Percentiles rank a stretch among this genome's conserved stretches.
These are phyloP conservation scores for Taphrorychus bicolor DNA, from an alignment of 2,888 invertebrate species.

Conservation along the genomic window DNA sequence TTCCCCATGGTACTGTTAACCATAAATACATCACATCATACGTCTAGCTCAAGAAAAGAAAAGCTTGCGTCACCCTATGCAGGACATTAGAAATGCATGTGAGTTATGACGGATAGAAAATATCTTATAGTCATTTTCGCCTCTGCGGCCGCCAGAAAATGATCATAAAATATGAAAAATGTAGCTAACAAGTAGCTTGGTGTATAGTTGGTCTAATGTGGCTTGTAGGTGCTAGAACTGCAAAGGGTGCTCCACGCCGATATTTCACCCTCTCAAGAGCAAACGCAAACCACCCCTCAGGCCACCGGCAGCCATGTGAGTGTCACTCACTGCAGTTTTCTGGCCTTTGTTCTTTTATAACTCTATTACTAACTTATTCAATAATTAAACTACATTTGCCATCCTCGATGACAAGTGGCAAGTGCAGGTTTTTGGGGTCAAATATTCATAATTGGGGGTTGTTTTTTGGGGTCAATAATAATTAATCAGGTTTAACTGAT, in stretches of 20 bases:
- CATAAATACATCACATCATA: not conserved
- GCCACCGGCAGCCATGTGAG: constrained; percentile 54
- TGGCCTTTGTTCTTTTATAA: constrained; percentile 38
- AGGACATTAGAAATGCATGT: constrained; percentile 36
- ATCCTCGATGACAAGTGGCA: not conserved
- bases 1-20: too few species aligned
- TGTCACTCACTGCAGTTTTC: constrained; percentile 51
- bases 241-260: constrained; percentile 58
- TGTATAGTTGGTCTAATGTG: constrained; percentile 52
- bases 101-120: too few species aligned
- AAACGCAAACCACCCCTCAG: constrained; percentile 43
- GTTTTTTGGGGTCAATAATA: too few species aligned
- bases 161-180: not conserved
- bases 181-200: constrained; percentile 41
- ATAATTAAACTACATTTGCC: not conserved
- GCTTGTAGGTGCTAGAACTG: constrained; percentile 59
- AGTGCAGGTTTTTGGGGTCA: constrained; percentile 2
- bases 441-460: too few species aligned
- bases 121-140: too few species aligned
- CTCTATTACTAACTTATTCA: too few species aligned
- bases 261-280: constrained; percentile 53
- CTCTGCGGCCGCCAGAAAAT: not conserved
- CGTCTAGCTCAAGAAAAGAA: not conserved
- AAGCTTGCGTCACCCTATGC: constrained; percentile 33
- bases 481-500: too few species aligned